These are phyloP conservation scores for Drosophila malerkotliana DNA, from an alignment of 1,140 invertebrate genomes.

Conservation along the genomic window DNA sequence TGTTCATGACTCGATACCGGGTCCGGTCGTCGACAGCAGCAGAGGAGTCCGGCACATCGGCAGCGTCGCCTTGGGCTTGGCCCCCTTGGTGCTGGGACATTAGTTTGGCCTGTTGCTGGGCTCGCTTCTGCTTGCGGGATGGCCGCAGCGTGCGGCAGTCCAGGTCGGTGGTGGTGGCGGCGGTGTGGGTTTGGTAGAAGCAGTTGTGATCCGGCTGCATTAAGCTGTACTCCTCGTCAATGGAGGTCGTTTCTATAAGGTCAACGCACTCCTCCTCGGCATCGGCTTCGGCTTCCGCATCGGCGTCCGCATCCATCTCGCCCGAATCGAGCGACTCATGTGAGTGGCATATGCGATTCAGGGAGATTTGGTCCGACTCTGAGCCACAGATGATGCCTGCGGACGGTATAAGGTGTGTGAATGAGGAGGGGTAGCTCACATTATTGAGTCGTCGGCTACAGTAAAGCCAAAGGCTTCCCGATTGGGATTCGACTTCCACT, in stretches of 20 bases:
- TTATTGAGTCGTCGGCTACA: slow-evolving; percentile 7
- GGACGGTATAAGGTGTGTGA: slow-evolving; percentile 12
- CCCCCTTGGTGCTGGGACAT: slow-evolving; percentile 7
- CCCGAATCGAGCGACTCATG: slow-evolving; percentile 90
- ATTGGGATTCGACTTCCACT: neutral
- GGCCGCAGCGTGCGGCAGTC: slow-evolving; percentile 73
- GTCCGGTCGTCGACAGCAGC: slow-evolving; percentile 53
- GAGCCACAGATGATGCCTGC: slow-evolving; percentile 90
- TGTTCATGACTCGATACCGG: slow-evolving; percentile 82
- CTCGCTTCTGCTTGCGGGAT: slow-evolving; percentile 69
- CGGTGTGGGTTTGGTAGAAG: slow-evolving; percentile 58
- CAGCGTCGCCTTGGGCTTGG: slow-evolving; percentile 1
- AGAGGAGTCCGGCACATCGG: slow-evolving; percentile 3
- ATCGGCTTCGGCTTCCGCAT: slow-evolving; percentile 64
- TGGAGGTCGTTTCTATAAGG: slow-evolving; percentile 80
- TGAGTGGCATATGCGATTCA: slow-evolving; percentile 85
- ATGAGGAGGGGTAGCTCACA: slow-evolving; percentile 3
- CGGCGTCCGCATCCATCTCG: slow-evolving; percentile 86
- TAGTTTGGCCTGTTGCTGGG: slow-evolving; percentile 29
- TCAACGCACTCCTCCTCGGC: slow-evolving; percentile 84
- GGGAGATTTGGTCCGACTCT: slow-evolving; percentile 85
- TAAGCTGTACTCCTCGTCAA: slow-evolving; percentile 81
- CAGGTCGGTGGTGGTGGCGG: slow-evolving; percentile 40
- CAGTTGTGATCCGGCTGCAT: slow-evolving; percentile 73
- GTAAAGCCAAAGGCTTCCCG: slow-evolving; percentile 27